Conservation (phyloP, 2,797 vertebrate genomes). For the Alfaro cultratus region DNA sequence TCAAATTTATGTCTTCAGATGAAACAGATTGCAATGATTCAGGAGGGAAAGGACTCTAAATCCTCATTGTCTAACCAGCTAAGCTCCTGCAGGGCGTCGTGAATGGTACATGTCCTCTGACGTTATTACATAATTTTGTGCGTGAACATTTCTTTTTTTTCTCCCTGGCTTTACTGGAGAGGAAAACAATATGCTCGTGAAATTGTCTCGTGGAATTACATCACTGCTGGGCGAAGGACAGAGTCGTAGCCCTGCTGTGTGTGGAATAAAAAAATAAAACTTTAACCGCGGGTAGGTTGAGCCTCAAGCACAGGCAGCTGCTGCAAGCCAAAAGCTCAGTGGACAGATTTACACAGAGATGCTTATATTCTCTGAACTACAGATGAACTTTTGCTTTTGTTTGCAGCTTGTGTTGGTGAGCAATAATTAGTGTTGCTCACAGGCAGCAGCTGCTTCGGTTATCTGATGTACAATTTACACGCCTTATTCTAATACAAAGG, state of each 20-base stretch:
- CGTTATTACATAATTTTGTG: neutral
- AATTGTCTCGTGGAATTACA: slow-evolving; percentile 46
- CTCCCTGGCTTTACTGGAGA: slow-evolving; percentile 23
- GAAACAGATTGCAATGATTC: neutral
- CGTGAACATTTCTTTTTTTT: neutral
- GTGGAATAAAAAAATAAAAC: slow-evolving; percentile 22
- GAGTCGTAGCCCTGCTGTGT: neutral
- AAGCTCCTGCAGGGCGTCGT: neutral
- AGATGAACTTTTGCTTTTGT: slow-evolving; percentile 26
- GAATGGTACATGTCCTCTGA: neutral
- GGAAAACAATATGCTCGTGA: slow-evolving; percentile 41
- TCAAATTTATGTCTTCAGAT: neutral
- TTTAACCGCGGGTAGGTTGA: slow-evolving; percentile 37
- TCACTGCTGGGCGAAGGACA: slow-evolving; percentile 33
- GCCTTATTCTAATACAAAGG: neutral
- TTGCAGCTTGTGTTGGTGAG: slow-evolving; percentile 1
- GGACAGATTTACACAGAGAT: slow-evolving; percentile 25
- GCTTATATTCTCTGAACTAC: slow-evolving; percentile 33
- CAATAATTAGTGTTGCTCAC: slow-evolving; percentile 7
- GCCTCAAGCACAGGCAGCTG: slow-evolving; percentile 16
- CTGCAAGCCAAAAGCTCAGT: slow-evolving; percentile 32
- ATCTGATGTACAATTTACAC: neutral
- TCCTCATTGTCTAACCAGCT: neutral
- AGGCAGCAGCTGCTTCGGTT: neutral
- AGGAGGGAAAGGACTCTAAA: neutral